Evolutionary conservation across 2,888 invertebrate species (phyloP), one percentile per base, ranked within the genome.

Genomic region (Miltochrista miniata): DNA sequence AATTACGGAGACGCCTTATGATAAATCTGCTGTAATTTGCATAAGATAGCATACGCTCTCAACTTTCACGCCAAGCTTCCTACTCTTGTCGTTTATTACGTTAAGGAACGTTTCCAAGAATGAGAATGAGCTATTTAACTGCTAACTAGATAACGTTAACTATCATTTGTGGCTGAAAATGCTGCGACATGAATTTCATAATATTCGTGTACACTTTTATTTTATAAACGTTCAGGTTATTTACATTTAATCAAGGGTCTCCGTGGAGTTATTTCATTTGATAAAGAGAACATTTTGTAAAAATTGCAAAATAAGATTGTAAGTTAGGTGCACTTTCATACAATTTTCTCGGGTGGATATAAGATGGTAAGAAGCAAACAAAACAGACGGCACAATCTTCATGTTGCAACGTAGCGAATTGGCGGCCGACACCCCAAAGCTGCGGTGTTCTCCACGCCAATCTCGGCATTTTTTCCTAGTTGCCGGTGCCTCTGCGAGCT

Each of bases 1-100:
- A 90, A 90, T 91, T 90, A 90, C 84, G 81, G 89, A 87, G 90
- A 89, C 88, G 87, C 90, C 88, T 90, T 90, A 91, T 91, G 90
- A 91, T 91, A 91, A 90, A 91, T 91, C 90, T 91, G 79, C 85
- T 81, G 89, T 90, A 91, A 91, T 91, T 91, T 91, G 90, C 90
- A 90, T 91, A 90, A 91, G 90, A 91, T 90, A 90, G 90, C 91
- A 90, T 91, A 91, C 89, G 91, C 88, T 90, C 87, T 86, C 88
- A 90, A 90, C 90, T 91, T 91, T 90, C 87, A 84, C 86, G 87
- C 85, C 84, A 79, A 84, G 86, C 87, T 89, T 86, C 84, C 83
- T 85, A 84, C 87, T 88, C 87, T 85, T 89, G 87, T 82, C 89
- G 85, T 89, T 90, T 90, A 90, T 90, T 88, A 90, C 89, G 80